Percentiles rank a stretch among this genome's conserved stretches.
phyloP scores from a whole-genome alignment of 1,140 invertebrate species.

The Caenorhabditis latens region DNA sequence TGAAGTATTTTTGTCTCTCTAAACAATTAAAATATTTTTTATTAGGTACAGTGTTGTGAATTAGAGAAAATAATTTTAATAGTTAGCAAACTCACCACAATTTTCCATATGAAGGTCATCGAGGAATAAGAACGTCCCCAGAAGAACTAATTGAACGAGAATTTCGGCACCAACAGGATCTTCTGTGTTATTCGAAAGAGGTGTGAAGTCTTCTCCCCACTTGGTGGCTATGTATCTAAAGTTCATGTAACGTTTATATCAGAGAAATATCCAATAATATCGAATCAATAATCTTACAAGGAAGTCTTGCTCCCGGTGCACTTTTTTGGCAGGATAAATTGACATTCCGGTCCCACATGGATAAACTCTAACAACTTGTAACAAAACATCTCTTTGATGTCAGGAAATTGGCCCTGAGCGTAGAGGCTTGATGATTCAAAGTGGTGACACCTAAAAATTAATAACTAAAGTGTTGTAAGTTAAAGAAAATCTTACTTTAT shows the following conservation, averaged over 20 bases:
- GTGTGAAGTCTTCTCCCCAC: not conserved
- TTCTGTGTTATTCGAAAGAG: not conserved
- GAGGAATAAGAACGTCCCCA: not conserved
- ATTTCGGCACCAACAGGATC: not conserved
- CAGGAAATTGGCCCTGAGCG: not conserved
- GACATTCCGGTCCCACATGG: not conserved
- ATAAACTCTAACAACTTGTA: conserved; percentile 22
- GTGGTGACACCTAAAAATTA: conserved; percentile 17
- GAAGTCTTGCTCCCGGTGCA: not conserved
- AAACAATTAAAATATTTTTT: too few species aligned
- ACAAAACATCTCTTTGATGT: not conserved
- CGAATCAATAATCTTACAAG: not conserved
- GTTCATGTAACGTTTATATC: not conserved
- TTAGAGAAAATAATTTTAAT: not conserved
- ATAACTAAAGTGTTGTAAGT: not conserved
- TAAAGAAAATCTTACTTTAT: not conserved
- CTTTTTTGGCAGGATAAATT: not conserved
- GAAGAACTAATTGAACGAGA: not conserved
- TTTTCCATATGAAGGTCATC: not conserved
- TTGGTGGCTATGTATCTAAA: conserved; percentile 7
- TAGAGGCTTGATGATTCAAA: not conserved
- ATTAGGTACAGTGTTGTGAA: too few species aligned
- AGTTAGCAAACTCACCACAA: not conserved
- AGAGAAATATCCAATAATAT: not conserved
- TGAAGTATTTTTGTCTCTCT: too few species aligned